phyloP scores from a whole-genome alignment of 64 coral and sea anemone species.

The Actinia tenebrosa region DNA sequence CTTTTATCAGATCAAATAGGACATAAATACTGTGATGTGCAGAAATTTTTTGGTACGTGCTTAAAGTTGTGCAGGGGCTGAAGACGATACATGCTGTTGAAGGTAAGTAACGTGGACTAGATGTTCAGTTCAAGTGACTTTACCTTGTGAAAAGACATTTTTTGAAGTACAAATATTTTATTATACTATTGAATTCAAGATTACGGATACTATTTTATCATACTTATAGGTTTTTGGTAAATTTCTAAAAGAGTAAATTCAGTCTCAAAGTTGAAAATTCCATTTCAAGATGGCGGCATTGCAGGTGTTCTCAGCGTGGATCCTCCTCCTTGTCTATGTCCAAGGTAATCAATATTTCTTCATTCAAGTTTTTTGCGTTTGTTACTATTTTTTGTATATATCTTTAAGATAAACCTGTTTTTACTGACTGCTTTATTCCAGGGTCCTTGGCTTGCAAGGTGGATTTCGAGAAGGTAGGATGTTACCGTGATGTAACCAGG shows the following conservation, averaged over 20 bases:
- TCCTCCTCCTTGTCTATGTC: not conserved
- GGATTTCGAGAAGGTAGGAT: conserved; percentile 14
- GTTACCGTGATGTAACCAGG: not conserved
- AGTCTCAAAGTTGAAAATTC: not conserved
- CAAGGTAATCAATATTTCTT: not conserved
- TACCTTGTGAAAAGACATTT: too few species aligned
- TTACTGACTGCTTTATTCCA: not conserved
- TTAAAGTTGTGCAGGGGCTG: too few species aligned
- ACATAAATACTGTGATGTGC: not conserved
- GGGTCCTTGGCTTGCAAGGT: not conserved
- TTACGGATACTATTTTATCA: too few species aligned
- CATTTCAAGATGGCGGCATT: not conserved
- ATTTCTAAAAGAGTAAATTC: too few species aligned
- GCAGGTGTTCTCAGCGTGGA: not conserved
- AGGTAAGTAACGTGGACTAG: too few species aligned
- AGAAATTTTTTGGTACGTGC: not conserved
- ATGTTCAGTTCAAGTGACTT: too few species aligned
- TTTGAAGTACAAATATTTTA: too few species aligned
- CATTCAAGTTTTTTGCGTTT: not conserved
- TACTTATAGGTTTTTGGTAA: too few species aligned
- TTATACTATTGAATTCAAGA: too few species aligned
- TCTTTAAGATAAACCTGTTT: not conserved
- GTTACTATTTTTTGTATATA: not conserved
- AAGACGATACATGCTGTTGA: too few species aligned
- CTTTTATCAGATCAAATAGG: conserved; percentile 1